Evolutionary conservation across 2,888 invertebrate genomes (phyloP).

Genomic region (Euzetes globulus): DNA sequence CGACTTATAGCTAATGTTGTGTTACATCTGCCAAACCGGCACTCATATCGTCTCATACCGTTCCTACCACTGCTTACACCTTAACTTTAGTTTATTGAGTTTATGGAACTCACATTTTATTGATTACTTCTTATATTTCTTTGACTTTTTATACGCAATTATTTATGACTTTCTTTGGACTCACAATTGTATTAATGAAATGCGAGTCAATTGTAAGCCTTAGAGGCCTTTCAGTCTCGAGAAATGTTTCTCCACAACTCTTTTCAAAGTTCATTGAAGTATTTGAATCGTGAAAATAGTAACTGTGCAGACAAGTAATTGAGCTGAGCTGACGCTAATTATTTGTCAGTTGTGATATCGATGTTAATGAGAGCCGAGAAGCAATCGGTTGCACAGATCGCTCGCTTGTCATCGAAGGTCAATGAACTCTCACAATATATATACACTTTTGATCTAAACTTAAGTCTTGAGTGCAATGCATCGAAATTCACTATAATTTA

Average conservation of each 20-base stretch:
- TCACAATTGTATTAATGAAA: constrained; percentile 9
- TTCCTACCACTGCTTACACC: not conserved
- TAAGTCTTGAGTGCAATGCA: constrained; percentile 7
- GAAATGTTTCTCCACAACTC: not conserved
- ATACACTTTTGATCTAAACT: not conserved
- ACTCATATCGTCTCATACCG: not conserved
- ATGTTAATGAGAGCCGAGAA: not conserved
- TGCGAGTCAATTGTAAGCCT: not conserved
- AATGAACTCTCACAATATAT: constrained; percentile 12
- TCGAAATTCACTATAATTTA: not conserved
- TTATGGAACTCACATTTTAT: constrained; percentile 14
- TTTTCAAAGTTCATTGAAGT: constrained; percentile 20
- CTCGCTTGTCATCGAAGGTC: constrained; percentile 2
- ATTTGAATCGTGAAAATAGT: constrained; percentile 20
- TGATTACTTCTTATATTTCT: constrained; percentile 21
- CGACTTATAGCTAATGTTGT: not conserved
- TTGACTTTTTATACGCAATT: constrained; percentile 14
- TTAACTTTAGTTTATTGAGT: not conserved
- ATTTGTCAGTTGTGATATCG: not conserved
- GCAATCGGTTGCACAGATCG: not conserved
- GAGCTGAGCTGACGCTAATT: not conserved
- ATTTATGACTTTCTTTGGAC: constrained; percentile 19
- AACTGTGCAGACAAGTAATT: constrained; percentile 20
- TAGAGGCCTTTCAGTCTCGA: not conserved
- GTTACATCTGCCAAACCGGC: constrained; percentile 23